These are phyloP conservation scores for Rhysida immarginata DNA, from an alignment of 1,140 invertebrate genomes.

Conservation along the genomic window DNA sequence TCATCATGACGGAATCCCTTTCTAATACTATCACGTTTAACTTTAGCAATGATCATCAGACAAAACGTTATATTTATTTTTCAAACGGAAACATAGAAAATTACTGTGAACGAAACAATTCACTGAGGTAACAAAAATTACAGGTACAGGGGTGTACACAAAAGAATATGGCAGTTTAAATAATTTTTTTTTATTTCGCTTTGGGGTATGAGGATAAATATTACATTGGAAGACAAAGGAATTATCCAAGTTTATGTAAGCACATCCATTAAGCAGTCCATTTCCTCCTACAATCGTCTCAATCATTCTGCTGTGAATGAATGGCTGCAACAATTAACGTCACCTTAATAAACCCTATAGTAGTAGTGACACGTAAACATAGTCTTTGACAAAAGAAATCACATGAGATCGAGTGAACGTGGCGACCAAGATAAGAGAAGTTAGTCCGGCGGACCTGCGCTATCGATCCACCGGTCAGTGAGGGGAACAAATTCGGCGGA, in stretches of 20 bases:
- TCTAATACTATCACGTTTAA: constrained; percentile 29
- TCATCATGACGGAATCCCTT: constrained; percentile 25
- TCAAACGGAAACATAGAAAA: constrained; percentile 11
- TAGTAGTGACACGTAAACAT: too few species aligned
- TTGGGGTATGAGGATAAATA: neutral
- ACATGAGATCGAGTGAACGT: too few species aligned
- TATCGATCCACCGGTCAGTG: too few species aligned
- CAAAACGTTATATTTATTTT: constrained; percentile 14
- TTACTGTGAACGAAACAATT: constrained; percentile 10
- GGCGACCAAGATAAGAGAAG: too few species aligned
- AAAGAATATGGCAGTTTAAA: neutral
- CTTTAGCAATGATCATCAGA: constrained; percentile 24
- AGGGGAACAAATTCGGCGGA: too few species aligned
- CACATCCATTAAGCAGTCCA: neutral
- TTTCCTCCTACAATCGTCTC: neutral
- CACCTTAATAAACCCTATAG: too few species aligned
- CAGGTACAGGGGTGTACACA: neutral
- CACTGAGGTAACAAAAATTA: neutral
- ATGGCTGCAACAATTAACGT: too few species aligned
- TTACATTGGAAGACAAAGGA: neutral
- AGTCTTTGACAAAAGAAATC: too few species aligned
- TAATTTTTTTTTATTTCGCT: neutral
- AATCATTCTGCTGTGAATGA: neutral
- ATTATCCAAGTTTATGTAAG: neutral
- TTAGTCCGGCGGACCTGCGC: too few species aligned